phyloP scores from a whole-genome alignment of 2,113 vertebrate genomes.

The Silurus glanis region DNA sequence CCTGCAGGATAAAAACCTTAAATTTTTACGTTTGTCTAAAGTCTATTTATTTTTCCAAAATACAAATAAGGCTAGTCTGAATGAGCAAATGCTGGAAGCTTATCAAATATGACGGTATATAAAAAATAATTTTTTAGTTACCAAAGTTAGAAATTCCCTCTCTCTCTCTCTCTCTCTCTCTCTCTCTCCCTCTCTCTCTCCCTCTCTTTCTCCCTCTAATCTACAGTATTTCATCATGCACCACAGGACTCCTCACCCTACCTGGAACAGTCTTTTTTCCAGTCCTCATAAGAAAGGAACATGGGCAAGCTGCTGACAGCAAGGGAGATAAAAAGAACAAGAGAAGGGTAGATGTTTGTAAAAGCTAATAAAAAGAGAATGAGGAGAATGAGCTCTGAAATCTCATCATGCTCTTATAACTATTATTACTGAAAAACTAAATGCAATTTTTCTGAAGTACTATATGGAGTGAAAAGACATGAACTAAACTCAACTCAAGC shows the following conservation, averaged over 20 bases:
- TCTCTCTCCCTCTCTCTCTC: not conserved
- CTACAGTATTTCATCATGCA: slow-evolving; percentile 21
- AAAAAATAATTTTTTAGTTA: slow-evolving; percentile 15
- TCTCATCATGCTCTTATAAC: not conserved
- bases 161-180: not conserved
- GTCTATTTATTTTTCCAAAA: not conserved
- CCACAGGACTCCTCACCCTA: not conserved
- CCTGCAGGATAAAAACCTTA: not conserved
- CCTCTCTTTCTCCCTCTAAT: not conserved
- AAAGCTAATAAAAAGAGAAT: slow-evolving; percentile 19
- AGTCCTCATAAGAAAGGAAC: slow-evolving; percentile 2
- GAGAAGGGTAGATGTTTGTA: not conserved
- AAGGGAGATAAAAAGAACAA: not conserved
- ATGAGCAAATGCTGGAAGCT: not conserved
- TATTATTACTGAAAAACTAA: slow-evolving; percentile 1
- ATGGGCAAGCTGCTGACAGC: not conserved
- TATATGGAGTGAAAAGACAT: not conserved
- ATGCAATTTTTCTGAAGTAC: not conserved
- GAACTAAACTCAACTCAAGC: not conserved
- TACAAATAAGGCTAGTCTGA: slow-evolving; percentile 1
- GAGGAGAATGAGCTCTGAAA: not conserved
- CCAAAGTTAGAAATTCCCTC: slow-evolving; percentile 3
- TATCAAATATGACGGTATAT: slow-evolving; percentile 2
- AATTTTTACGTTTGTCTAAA: not conserved
- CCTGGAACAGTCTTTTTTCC: not conserved